A percentile compares a stretch with the other conserved stretches of the same genome.
Evolutionary conservation across 2,797 vertebrate species (phyloP).

Genomic region (Macroramphosus scolopax): DNA sequence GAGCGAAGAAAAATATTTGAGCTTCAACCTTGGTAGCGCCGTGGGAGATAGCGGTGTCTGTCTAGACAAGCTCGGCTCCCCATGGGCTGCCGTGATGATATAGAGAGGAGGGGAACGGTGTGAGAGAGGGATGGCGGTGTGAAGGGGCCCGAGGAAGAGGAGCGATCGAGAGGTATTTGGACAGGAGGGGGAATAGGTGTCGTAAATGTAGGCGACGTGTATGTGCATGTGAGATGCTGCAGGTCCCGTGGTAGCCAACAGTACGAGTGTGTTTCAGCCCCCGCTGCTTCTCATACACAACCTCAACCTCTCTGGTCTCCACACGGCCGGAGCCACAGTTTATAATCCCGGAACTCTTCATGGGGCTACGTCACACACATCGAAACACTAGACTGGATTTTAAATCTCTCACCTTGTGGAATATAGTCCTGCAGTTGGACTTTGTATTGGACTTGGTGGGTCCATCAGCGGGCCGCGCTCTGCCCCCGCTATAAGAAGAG

Average conservation of each 20-base stretch:
- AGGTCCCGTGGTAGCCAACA: constrained; percentile 63
- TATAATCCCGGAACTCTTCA: constrained; percentile 58
- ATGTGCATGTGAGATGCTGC: constrained; percentile 46
- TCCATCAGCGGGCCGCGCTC: constrained; percentile 42
- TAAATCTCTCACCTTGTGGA: constrained; percentile 60
- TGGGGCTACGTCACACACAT: constrained; percentile 42
- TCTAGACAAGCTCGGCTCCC: constrained; percentile 69
- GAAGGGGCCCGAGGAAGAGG: constrained; percentile 43
- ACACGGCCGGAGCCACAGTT: constrained; percentile 56
- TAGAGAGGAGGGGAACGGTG: constrained; percentile 54
- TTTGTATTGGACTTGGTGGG: constrained; percentile 45
- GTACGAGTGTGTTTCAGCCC: constrained; percentile 66
- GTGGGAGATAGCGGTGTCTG: constrained; percentile 63
- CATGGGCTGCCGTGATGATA: constrained; percentile 57
- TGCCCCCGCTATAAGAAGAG: constrained; percentile 56
- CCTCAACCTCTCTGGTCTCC: constrained; percentile 61
- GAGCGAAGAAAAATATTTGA: constrained; percentile 45
- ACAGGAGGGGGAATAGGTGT: constrained; percentile 64
- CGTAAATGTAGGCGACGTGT: constrained; percentile 48
- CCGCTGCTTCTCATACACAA: constrained; percentile 67
- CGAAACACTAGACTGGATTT: constrained; percentile 47
- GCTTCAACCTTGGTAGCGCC: constrained; percentile 66
- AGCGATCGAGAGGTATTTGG: constrained; percentile 61
- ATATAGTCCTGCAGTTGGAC: constrained; percentile 44
- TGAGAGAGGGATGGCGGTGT: constrained; percentile 48